Base-by-base conservation (phyloP, 2,888 invertebrate species). In the Allygus modestus region DNA sequence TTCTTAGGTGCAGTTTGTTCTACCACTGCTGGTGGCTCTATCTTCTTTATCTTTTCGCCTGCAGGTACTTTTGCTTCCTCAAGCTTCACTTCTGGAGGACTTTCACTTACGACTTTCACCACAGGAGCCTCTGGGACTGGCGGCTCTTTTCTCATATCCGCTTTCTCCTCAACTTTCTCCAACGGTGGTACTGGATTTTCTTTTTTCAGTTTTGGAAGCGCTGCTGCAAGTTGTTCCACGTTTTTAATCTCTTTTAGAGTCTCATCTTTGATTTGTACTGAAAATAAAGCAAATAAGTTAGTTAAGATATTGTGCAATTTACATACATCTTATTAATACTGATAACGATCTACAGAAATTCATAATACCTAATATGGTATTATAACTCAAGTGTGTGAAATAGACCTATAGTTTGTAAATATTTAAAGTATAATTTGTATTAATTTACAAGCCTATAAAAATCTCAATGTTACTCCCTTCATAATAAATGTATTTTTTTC, bases 111-210 rank as follows among this genome's bases (percentile, higher is more conserved):
- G 2, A 88, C 85, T 26, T 85, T 84, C 33, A 83, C 77, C 65
- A 31, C 87, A 15, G 89, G 89, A 81, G 91, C 90, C 11, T 90
- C 89, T 31, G 90, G 90, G 41, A 91, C 88, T 4, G 90, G 90
- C 7, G 91, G 90, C 85, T 91, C 91, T 84, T 89, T 89, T 31
- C 90, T 88, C 31, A 88, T 87, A 23, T 87, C 86, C 5, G 58
- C 15, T 20, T 85, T 82, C 81, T 54, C 77, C 26, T 77, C 82
- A 15, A 73, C 41, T 79, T 46, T 75, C 65, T 65, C 65, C 20
- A 31, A 0, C 37, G 77, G 81, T 20, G 41, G 58, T 26, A 71
- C 46, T 51, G 61, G 46, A 43, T 51, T 83, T 84, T 83, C 84
- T 61, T 86, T 84, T 46, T 86, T 87, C 26, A 81, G 81, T 75